Conservation (phyloP, 2,888 invertebrate genomes). For the Arctia plantaginis region DNA sequence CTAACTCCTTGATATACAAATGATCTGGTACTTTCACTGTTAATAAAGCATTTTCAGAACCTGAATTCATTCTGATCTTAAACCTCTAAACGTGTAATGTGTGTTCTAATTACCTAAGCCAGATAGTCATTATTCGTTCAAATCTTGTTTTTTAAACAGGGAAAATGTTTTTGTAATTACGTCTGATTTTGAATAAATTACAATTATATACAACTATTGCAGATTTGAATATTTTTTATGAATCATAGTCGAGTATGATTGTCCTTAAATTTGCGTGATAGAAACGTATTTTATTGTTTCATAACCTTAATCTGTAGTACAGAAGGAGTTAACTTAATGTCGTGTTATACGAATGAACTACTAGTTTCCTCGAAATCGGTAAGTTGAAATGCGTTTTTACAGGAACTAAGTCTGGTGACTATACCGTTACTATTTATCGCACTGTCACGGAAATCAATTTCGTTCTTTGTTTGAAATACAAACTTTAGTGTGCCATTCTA, state of each 20-base stretch:
- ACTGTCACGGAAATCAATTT: too few relatives aligned
- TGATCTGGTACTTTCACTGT: not conserved
- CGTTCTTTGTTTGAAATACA: not conserved
- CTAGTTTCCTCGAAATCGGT: not conserved
- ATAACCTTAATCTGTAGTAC: conserved; percentile 31
- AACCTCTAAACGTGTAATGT: not conserved
- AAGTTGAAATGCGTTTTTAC: not conserved
- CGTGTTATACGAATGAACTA: conserved; percentile 31
- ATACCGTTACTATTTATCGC: too few relatives aligned
- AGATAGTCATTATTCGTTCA: too few relatives aligned
- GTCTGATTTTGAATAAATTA: not conserved
- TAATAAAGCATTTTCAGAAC: not conserved
- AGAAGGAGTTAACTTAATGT: conserved; percentile 36
- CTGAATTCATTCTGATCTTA: not conserved
- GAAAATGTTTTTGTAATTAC: too few relatives aligned
- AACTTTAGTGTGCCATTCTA: not conserved
- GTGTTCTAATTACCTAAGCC: too few relatives aligned
- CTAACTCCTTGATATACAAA: too few relatives aligned
- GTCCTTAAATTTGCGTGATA: conserved; percentile 21
- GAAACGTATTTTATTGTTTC: conserved; percentile 22
- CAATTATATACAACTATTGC: not conserved
- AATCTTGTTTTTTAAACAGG: too few relatives aligned
- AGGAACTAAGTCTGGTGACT: not conserved
- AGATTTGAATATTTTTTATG: not conserved
- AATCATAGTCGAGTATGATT: not conserved